A percentile compares a stretch with the other conserved stretches of the same genome.
phyloP scores from a whole-genome alignment of 2,797 vertebrate species.

The Epinephelus malabaricus region DNA sequence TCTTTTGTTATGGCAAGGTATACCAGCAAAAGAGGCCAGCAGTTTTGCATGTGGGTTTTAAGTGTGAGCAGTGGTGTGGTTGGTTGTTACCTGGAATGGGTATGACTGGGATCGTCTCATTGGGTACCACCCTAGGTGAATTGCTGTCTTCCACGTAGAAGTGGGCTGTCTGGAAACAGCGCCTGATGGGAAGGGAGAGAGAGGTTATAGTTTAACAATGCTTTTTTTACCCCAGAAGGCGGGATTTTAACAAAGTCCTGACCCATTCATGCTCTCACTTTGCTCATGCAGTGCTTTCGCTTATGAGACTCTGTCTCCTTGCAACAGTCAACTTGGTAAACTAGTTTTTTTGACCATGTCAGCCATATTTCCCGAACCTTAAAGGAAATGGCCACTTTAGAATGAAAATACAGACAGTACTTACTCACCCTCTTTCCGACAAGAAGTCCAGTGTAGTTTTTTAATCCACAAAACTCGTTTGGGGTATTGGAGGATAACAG shows the following conservation, averaged over 20 bases:
- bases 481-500: too few relatives aligned
- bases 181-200: conserved; percentile 79
- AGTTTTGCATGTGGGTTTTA: background rate
- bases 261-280: too few relatives aligned
- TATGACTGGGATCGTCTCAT: conserved; percentile 92
- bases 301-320: background rate
- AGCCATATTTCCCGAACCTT: background rate
- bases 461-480: too few relatives aligned
- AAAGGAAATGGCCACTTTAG: too few relatives aligned
- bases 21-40: background rate
- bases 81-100: conserved; percentile 92
- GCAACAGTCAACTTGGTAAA: background rate
- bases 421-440: too few relatives aligned
- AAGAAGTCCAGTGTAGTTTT: too few relatives aligned
- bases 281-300: background rate
- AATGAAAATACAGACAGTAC: too few relatives aligned
- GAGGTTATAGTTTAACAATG: background rate
- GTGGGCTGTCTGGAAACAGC: conserved; percentile 97
- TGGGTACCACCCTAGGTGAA: conserved; percentile 92
- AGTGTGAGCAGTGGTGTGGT: background rate
- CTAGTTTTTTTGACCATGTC: background rate
- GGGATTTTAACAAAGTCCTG: background rate
- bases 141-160: conserved; percentile 96
- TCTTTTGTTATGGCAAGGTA: background rate
- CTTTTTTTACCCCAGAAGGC: background rate